These are phyloP conservation scores for Gephyroberyx darwinii DNA, from an alignment of 2,797 vertebrate genomes.

Conservation along the genomic window DNA sequence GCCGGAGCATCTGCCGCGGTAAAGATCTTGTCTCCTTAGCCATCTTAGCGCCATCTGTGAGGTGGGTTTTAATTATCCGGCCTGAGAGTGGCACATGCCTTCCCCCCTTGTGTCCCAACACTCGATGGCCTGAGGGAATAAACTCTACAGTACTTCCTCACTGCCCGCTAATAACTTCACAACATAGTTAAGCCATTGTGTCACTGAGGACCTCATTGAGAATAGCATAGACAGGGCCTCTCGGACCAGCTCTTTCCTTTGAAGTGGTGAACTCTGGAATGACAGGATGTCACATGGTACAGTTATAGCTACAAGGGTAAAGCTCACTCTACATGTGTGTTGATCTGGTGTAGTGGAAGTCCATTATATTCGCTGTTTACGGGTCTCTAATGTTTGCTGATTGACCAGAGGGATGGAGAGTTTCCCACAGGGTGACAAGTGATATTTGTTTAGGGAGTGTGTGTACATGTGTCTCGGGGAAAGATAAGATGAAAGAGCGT, in stretches of 20 bases:
- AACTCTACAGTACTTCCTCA: neutral
- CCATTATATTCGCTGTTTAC: neutral
- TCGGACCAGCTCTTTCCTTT: conserved; percentile 45
- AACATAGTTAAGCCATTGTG: conserved; percentile 8
- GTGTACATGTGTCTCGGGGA: conserved; percentile 22
- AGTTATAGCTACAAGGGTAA: conserved; percentile 46
- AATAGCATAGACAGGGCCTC: conserved; percentile 30
- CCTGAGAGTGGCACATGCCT: conserved; percentile 13
- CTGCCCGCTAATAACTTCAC: neutral
- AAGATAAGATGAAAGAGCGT: conserved; percentile 4
- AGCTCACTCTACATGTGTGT: conserved; percentile 20
- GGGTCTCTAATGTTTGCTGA: neutral
- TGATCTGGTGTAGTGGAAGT: conserved; percentile 40
- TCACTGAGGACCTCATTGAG: neutral
- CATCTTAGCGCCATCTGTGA: conserved; percentile 62
- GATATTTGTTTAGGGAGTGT: neutral
- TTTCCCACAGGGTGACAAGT: neutral
- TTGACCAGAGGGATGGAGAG: neutral
- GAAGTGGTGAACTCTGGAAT: conserved; percentile 46
- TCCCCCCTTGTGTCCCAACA: conserved; percentile 13
- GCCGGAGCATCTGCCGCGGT: conserved; percentile 53
- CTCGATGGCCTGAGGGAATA: neutral
- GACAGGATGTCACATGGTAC: conserved; percentile 46
- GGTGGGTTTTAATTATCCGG: conserved; percentile 53
- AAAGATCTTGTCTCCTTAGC: conserved; percentile 43